Evolutionary conservation across 2,113 vertebrate species (phyloP).

Genomic region (Maylandia zebra): DNA sequence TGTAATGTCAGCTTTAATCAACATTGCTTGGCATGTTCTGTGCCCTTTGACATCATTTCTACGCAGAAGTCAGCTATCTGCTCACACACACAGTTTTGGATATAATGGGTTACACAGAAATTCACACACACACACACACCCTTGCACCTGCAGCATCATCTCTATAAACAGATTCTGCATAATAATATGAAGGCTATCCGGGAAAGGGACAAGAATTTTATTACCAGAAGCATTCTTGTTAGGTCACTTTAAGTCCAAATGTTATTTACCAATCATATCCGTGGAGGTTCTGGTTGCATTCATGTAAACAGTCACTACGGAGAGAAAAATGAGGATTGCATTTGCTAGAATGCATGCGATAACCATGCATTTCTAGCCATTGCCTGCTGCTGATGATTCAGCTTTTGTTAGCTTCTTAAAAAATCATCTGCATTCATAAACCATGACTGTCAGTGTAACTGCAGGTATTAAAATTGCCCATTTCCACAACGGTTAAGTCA

Average conservation of each 20-base stretch:
- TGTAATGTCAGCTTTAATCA: conserved; percentile 35
- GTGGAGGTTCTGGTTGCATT: neutral
- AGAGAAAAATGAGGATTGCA: neutral
- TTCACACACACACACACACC: neutral
- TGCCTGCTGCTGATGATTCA: neutral
- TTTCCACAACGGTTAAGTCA: neutral
- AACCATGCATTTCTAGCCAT: neutral
- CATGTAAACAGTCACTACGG: neutral
- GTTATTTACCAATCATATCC: neutral
- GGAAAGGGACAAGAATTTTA: neutral
- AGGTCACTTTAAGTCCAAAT: neutral
- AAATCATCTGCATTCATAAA: neutral
- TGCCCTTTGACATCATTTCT: conserved; percentile 40
- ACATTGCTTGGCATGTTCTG: neutral
- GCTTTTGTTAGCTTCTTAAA: neutral
- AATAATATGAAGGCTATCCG: neutral
- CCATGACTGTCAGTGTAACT: neutral
- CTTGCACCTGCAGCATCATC: neutral
- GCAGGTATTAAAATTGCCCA: neutral
- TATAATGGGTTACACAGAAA: neutral
- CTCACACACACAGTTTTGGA: conserved; percentile 7
- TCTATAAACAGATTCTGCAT: neutral
- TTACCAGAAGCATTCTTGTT: neutral
- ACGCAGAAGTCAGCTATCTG: conserved; percentile 13
- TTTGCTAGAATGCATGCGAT: neutral